Evolutionary conservation across 2,888 invertebrate species (phyloP), one percentile per base, ranked within the genome.

Genomic region (Gibbula magus): DNA sequence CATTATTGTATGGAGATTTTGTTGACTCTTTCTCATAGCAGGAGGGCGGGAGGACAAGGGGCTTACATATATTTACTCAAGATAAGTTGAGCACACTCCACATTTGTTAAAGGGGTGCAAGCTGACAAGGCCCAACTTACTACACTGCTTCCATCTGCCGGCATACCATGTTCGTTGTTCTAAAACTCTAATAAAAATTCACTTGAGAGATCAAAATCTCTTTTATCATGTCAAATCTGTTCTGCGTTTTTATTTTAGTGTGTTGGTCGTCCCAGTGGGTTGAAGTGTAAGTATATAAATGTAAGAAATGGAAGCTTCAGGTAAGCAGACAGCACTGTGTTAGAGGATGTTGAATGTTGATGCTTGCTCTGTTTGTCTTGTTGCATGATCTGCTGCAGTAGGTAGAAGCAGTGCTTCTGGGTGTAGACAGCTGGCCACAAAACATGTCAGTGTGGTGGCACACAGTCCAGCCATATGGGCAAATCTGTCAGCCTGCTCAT

Each of bases 61-160:
- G 70, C 70, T 70, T 70, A 35, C 35, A 70, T 70, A 29, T 70
- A 70, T 70, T 70, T 70, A 35, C 70, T 70, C 70, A 70, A 70
- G 70, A 70, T 70, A 70, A 70, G 39, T 70, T n/a, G 35, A 70
- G 70, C 20, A 70, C 70, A 70, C 70, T 70, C 39, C 13, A 20
- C 32, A 0, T 70, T 39, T 70, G 70, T 70, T 70, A 70, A 70
- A 70, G 70, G 35, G 70, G 7, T 20, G 70, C 35, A n/a, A 70
- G 35, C 35, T 35, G 20, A 70, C 70, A 35, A 18, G 16, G 39
- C 20, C 67, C 32, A 13, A 22, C 56, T 56, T 56, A 25, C 54
- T 54, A 56, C 61, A 7, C 61, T 61, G 5, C 61, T 29, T 29
- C 25, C 29, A 29, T 25, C 22, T 61, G 45, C 61, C 61, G 13